Evolutionary conservation across 2,797 vertebrate genomes (phyloP).

Genomic region (Bufotes viridis): DNA sequence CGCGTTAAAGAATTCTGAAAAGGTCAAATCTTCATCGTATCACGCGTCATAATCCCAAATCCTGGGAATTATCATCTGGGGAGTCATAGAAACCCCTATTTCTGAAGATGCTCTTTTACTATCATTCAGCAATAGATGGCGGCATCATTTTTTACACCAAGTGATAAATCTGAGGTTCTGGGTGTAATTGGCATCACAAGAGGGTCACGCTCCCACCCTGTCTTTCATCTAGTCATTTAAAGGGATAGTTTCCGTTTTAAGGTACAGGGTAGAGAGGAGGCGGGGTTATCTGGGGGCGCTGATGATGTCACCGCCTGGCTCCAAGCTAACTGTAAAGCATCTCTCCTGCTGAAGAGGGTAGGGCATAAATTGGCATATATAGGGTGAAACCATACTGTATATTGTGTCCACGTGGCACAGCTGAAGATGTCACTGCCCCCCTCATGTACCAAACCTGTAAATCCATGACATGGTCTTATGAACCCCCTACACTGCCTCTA

Average conservation of each 20-base stretch:
- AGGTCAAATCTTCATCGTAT: conserved; percentile 58
- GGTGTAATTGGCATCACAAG: background rate
- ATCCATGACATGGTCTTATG: too few species aligned
- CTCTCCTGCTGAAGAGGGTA: too few species aligned
- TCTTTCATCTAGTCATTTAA: background rate
- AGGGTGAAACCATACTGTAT: too few species aligned
- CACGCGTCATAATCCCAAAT: conserved; percentile 58
- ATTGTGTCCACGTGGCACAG: too few species aligned
- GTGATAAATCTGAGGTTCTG: conserved; percentile 19
- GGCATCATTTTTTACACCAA: background rate
- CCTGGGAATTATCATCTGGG: conserved; percentile 56
- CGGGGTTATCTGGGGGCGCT: background rate
- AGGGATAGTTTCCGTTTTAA: background rate
- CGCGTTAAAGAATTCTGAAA: conserved; percentile 63
- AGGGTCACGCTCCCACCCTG: background rate
- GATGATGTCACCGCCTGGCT: background rate
- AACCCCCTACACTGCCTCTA: too few species aligned
- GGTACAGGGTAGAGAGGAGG: too few species aligned
- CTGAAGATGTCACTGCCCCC: too few species aligned
- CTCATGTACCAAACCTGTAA: too few species aligned
- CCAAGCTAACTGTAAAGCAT: too few species aligned
- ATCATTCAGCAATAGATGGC: conserved; percentile 1
- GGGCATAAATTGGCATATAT: too few species aligned
- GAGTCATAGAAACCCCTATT: conserved; percentile 54
- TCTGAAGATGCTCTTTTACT: conserved; percentile 1